These are phyloP conservation scores for Unio pictorum DNA, from an alignment of 2,888 invertebrate genomes.

Conservation along the genomic window DNA sequence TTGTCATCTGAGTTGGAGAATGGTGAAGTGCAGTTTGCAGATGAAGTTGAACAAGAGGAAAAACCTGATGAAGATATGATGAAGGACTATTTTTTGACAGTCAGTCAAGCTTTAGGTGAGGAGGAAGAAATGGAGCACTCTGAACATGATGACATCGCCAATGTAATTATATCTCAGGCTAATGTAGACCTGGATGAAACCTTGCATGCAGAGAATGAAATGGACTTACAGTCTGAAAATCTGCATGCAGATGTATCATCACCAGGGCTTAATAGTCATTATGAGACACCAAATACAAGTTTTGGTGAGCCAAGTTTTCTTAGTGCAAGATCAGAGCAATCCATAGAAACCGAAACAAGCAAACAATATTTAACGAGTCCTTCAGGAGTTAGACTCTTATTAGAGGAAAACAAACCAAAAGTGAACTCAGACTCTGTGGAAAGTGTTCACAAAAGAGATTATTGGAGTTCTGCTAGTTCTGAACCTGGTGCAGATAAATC, in stretches of 20 bases:
- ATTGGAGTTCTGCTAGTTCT: too few species aligned
- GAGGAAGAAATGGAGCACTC: conserved; percentile 33
- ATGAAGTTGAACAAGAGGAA: conserved; percentile 41
- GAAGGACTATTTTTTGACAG: conserved; percentile 52
- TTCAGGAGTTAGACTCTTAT: too few species aligned
- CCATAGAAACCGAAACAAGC: too few species aligned
- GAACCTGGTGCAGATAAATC: too few species aligned
- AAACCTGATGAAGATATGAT: conserved; percentile 57
- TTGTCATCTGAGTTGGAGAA: conserved; percentile 46
- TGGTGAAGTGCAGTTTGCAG: conserved; percentile 31
- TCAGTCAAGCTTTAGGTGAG: conserved; percentile 54
- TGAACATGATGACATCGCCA: conserved; percentile 8
- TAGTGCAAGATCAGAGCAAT: too few species aligned
- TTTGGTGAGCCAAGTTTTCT: conserved; percentile 16
- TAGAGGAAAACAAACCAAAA: too few species aligned
- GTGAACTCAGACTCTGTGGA: too few species aligned
- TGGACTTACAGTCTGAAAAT: conserved; percentile 18
- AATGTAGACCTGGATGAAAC: conserved; percentile 36
- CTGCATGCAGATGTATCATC: conserved; percentile 15
- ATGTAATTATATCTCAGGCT: too few species aligned
- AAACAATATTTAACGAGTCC: too few species aligned
- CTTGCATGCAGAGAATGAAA: conserved; percentile 32
- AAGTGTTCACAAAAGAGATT: too few species aligned
- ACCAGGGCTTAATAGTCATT: conserved; percentile 42
- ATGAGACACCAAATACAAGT: conserved; percentile 54